Base-by-base conservation (phyloP, 2,888 invertebrate species). In the Oxytorus armatus region DNA sequence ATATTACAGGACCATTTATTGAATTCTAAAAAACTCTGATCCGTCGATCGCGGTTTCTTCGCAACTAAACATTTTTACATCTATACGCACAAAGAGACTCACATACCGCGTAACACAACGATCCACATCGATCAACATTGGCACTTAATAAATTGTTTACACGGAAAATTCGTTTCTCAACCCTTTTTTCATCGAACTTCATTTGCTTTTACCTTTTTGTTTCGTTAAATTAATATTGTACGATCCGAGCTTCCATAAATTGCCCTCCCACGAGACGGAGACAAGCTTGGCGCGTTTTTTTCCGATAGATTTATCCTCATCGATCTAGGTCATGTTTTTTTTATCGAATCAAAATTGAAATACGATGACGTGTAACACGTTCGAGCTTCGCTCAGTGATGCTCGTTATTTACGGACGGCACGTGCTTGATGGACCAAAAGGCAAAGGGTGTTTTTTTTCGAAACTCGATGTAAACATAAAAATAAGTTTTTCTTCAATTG, bases 21-120 rank as follows among this genome's bases (percentile, higher is more conserved):
- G 76, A 84, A 84, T 79, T 86, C 83, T 86, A 21, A 85, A 87
- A 87, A 88, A 88, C 88, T 86, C 83, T n/a, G 83, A 81, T 82
- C 82, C 81, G 83, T 85, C 86, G 82, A 81, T 83, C 77, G 78
- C 83, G 80, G 72, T 83, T 84, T 84, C 77, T 82, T 83, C 76
- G 76, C 81, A 81, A 82, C 79, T 7, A 68, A 83, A 83, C 66
- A 23, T 78, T 74, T 16, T 16, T 36, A 77, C 49, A 65, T 57
- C 72, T 84, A 84, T 57, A 23, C 47, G 76, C 81, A 73, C 75
- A 83, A 76, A 82, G 68, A 79, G n/a, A n/a, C 73, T 72, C 51
- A 80, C 76, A 73, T 75, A 36, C 18, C 72, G 78, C 81, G 75
- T 74, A 68, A 79, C 77, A 78, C 61, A 53, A 74, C 53, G 39